Conservation (phyloP, 2,113 vertebrate species). For the Menura novaehollandiae region DNA sequence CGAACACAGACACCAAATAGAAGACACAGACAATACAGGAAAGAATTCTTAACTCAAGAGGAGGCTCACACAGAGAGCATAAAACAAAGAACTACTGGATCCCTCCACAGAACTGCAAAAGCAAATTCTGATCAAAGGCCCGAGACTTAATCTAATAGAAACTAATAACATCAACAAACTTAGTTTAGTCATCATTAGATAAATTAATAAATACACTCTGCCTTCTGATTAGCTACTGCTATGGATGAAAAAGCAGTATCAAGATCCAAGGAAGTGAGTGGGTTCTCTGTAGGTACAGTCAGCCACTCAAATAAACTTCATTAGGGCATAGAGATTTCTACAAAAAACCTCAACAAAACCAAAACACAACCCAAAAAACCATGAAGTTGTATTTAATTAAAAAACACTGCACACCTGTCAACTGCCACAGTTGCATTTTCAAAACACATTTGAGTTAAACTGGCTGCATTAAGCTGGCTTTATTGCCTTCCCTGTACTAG, state of each 20-base stretch:
- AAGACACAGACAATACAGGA: not conserved
- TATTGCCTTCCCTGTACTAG: not conserved
- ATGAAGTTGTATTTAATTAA: not conserved
- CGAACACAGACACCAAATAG: not conserved
- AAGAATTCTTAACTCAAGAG: not conserved
- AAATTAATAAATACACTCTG: not conserved
- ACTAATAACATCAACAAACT: not conserved
- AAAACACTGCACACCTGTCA: not conserved
- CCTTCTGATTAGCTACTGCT: not conserved
- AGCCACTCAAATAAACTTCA: not conserved
- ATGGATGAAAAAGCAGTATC: not conserved
- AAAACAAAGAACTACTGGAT: not conserved
- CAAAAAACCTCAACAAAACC: accelerated
- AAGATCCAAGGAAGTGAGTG: not conserved
- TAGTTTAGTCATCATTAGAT: not conserved
- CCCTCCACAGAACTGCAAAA: not conserved
- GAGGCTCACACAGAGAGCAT: not conserved
- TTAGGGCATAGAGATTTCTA: not conserved
- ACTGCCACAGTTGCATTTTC: not conserved
- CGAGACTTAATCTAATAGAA: not conserved
- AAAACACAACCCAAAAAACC: not conserved
- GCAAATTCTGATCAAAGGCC: not conserved
- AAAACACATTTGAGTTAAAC: not conserved
- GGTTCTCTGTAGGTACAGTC: not conserved
- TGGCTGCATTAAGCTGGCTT: not conserved